Conservation (phyloP, 2,888 invertebrate genomes). For the Sesamia inferens region DNA sequence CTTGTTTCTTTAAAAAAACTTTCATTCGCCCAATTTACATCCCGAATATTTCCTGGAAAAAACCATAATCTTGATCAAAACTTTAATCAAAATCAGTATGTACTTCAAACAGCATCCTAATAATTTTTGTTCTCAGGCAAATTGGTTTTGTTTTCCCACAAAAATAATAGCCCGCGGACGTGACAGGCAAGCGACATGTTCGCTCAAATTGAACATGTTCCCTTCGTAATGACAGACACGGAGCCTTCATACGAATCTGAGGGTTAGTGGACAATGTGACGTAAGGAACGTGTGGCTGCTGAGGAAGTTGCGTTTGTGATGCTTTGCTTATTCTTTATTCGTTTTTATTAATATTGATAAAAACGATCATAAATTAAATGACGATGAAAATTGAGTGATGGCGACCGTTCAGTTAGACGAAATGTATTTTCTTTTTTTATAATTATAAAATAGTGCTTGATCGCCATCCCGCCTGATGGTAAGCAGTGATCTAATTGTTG, state of each 20-base stretch:
- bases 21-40: not conserved
- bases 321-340: conserved; percentile 7
- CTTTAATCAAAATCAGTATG: conserved; percentile 23
- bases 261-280: conserved; percentile 40
- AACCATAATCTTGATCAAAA: not conserved
- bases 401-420: too few species aligned
- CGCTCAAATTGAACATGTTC: conserved; percentile 55
- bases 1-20: too few species aligned
- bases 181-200: conserved; percentile 58
- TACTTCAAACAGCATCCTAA: conserved; percentile 26
- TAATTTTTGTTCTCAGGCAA: conserved; percentile 46
- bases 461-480: too few species aligned
- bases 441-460: too few species aligned
- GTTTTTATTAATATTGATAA: too few species aligned
- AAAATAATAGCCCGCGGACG: conserved; percentile 53
- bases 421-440: too few species aligned
- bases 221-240: conserved; percentile 57
- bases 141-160: conserved; percentile 57
- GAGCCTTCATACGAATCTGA: conserved; percentile 55
- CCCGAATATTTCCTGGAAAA: not conserved
- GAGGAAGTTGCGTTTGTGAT: conserved; percentile 3
- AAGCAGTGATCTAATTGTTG: too few species aligned
- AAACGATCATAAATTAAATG: too few species aligned
- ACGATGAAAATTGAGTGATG: too few species aligned
- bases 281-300: not conserved